A percentile compares a stretch with the other conserved stretches of the same genome.
These are phyloP conservation scores for Eremobia ochroleuca DNA, from an alignment of 2,888 invertebrate genomes.

Conservation along the genomic window DNA sequence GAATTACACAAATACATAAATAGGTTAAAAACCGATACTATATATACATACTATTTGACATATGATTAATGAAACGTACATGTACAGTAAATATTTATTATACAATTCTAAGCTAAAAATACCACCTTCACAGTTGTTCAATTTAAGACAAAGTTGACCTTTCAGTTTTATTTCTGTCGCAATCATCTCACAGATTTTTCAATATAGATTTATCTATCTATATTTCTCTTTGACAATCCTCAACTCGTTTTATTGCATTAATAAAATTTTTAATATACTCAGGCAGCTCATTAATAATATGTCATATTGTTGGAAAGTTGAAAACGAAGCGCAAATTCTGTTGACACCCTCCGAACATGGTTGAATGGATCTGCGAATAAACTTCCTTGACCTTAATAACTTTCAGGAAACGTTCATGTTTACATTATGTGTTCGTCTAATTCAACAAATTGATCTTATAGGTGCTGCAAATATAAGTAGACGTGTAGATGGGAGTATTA, in stretches of 20 bases:
- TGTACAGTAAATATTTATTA: slow-evolving; percentile 6
- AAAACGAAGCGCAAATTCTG: slow-evolving; percentile 24
- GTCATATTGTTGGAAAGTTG: slow-evolving; percentile 25
- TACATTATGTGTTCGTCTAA: slow-evolving; percentile 31
- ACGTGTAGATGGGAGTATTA: slow-evolving; percentile 73
- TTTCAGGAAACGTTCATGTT: slow-evolving; percentile 41
- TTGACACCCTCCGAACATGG: slow-evolving; percentile 22
- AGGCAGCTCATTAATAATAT: slow-evolving; percentile 9
- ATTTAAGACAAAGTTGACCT: slow-evolving; percentile 1
- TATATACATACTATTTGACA: no score
- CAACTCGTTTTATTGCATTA: neutral
- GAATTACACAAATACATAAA: no score
- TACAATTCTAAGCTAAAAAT: slow-evolving; percentile 2
- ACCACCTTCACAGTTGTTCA: neutral
- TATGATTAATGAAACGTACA: neutral
- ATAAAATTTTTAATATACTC: neutral
- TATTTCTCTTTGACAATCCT: neutral
- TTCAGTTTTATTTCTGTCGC: slow-evolving; percentile 9
- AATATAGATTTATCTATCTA: no score
- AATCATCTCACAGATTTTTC: neutral
- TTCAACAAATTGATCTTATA: slow-evolving; percentile 42
- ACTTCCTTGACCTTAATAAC: slow-evolving; percentile 48
- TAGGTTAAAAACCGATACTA: no score
- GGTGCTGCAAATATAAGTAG: slow-evolving; percentile 58
- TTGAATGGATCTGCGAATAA: slow-evolving; percentile 38